Evolutionary conservation across 2,888 invertebrate genomes (phyloP), one percentile per base, ranked within the genome.

Genomic region (Acanthosoma haemorrhoidale): DNA sequence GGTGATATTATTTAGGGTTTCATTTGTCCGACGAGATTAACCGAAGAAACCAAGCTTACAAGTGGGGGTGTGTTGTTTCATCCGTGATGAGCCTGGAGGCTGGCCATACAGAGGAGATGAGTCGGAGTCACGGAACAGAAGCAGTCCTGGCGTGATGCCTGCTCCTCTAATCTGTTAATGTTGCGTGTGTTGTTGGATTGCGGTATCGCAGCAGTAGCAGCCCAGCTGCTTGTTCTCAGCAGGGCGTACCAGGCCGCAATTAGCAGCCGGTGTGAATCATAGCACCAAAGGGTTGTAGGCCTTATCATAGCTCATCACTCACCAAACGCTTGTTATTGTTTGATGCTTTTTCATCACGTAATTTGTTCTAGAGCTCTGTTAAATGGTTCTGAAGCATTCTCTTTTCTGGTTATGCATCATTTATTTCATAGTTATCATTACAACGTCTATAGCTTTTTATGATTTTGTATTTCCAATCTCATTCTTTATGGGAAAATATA

Each of bases 271-370:
- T 21, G 43, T 43, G 43, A 43, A 43, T 43, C 43, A 43, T 43
- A 43, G 43, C 43, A 21, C 43, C 43, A 43, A 43, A 43, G 43
- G 43, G 43, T 43, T 43, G 43, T 43, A n/a, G n/a, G n/a, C n/a
- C n/a, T n/a, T n/a, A 21, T 13, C 25, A 43, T 43, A 18, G 11
- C 21, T 43, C 21, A 4, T 43, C 2, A 15, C 25, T 43, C 13
- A 43, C 25, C 43, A 21, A 21, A 21, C 25, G 25, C 25, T 43
- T 21, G 43, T 43, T 5, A 11, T 43, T 43, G 1, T n/a, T 21
- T 43, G 11, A 21, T 13, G 43, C 25, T 43, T 43, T 5, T 43
- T 43, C 21, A 18, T 21, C 43, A 11, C 21, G n/a, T n/a, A n/a
- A n/a, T n/a, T n/a, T n/a, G n/a, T n/a, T n/a, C n/a, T n/a, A n/a